A percentile compares a stretch with the other conserved stretches of the same genome.
Conservation (phyloP, 2,113 vertebrate genomes). For the Numida meleagris region DNA sequence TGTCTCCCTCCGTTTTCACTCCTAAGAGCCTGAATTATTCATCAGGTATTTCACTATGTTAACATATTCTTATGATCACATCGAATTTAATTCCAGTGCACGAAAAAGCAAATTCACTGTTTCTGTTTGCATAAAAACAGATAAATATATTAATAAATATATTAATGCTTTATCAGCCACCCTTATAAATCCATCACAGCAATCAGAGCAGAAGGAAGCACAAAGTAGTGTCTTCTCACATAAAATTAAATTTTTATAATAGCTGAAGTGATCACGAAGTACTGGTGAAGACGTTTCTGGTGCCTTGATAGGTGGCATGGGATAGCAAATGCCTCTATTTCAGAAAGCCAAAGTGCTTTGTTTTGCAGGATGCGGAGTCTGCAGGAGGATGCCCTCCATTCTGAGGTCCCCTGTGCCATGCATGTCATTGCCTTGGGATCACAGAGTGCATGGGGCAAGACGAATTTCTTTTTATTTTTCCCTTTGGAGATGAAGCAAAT, state of each 20-base stretch:
- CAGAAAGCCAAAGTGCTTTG: neutral
- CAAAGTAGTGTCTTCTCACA: neutral
- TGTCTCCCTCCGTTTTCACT: slow-evolving; percentile 26
- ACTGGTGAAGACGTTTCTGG: neutral
- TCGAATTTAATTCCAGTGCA: slow-evolving; percentile 22
- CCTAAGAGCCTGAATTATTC: slow-evolving; percentile 55
- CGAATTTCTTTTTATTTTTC: neutral
- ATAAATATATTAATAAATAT: slow-evolving; percentile 1
- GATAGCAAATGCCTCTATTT: neutral
- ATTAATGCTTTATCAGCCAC: neutral
- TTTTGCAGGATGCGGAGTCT: neutral
- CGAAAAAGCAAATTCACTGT: neutral
- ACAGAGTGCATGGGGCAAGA: neutral
- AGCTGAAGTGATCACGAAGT: neutral
- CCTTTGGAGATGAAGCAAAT: neutral
- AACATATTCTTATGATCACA: slow-evolving; percentile 46
- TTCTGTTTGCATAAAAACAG: slow-evolving; percentile 3
- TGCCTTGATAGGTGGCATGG: neutral
- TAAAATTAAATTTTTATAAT: neutral
- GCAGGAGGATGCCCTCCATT: neutral
- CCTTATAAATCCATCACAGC: neutral
- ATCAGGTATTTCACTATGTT: slow-evolving; percentile 45
- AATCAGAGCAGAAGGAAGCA: neutral
- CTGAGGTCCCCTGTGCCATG: neutral
- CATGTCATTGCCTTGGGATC: fast-evolving